These are phyloP conservation scores for Tetranychus cinnabarinus DNA, from an alignment of 1,140 invertebrate species.

Conservation along the genomic window DNA sequence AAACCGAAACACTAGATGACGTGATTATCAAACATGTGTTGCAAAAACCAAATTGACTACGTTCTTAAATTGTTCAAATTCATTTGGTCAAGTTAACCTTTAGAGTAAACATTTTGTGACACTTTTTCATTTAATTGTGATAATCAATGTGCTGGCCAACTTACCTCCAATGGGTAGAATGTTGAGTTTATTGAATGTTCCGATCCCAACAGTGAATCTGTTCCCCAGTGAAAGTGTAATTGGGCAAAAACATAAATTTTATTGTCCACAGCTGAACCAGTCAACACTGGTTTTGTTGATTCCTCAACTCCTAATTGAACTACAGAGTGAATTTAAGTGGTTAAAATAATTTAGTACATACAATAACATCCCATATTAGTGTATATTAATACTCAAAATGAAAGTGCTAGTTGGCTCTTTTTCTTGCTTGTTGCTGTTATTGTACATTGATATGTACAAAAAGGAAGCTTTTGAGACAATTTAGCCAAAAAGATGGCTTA, in stretches of 20 bases:
- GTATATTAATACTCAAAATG: too few relatives aligned
- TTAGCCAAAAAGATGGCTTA: too few relatives aligned
- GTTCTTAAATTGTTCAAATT: too few relatives aligned
- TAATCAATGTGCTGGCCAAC: neutral
- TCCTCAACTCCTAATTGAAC: neutral
- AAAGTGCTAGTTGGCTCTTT: too few relatives aligned
- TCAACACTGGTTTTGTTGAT: constrained; percentile 23
- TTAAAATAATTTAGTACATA: too few relatives aligned
- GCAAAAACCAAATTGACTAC: too few relatives aligned
- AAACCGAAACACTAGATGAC: too few relatives aligned
- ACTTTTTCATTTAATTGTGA: neutral
- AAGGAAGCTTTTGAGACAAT: too few relatives aligned
- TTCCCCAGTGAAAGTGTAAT: constrained; percentile 27
- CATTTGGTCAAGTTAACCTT: neutral
- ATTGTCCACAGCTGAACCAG: constrained; percentile 20
- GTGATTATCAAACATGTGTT: too few relatives aligned
- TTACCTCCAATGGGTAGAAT: constrained; percentile 9
- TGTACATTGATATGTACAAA: too few relatives aligned
- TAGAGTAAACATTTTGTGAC: neutral
- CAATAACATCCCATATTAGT: too few relatives aligned
- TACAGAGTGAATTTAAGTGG: neutral
- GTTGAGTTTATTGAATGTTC: constrained; percentile 15
- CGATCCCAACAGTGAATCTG: constrained; percentile 17
- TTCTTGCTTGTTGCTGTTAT: too few relatives aligned
- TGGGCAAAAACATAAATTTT: constrained; percentile 22